Conservation (phyloP, 2,888 invertebrate genomes). For the Rhyacophila evoluta region DNA sequence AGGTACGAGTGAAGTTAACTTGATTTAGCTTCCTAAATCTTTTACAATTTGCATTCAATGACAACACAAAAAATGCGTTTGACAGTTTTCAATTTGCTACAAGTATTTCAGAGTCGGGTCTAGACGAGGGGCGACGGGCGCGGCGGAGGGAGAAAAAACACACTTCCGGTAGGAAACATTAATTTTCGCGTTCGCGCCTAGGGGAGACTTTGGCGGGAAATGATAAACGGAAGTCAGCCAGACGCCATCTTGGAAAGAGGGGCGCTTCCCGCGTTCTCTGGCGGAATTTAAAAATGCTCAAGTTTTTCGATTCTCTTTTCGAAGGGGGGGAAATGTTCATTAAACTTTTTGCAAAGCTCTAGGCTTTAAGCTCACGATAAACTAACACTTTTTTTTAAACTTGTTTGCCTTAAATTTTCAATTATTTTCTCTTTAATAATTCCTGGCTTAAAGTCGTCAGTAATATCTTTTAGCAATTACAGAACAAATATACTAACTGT, state of each 20-base stretch:
- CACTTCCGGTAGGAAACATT: slow-evolving; percentile 47
- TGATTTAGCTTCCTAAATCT: not conserved
- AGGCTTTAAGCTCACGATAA: not conserved
- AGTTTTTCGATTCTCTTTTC: slow-evolving; percentile 12
- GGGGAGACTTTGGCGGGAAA: slow-evolving; percentile 35
- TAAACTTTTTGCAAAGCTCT: slow-evolving; percentile 28
- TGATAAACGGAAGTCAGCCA: slow-evolving; percentile 38
- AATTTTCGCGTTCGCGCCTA: slow-evolving; percentile 46
- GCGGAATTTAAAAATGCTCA: slow-evolving; percentile 16
- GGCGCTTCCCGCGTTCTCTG: not conserved
- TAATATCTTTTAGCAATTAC: too few relatives aligned
- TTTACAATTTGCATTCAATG: not conserved
- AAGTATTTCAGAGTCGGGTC: slow-evolving; percentile 34
- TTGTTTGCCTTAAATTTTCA: not conserved
- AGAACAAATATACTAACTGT: too few relatives aligned
- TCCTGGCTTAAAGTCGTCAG: not conserved
- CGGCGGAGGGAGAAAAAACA: slow-evolving; percentile 26
- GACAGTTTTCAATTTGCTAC: slow-evolving; percentile 30
- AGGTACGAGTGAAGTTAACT: too few relatives aligned
- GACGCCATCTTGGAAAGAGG: slow-evolving; percentile 44
- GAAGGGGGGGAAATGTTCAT: slow-evolving; percentile 34
- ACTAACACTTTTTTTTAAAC: not conserved
- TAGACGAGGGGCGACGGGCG: slow-evolving; percentile 32
- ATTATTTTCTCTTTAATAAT: not conserved
- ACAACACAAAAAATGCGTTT: not conserved